Base-by-base conservation (phyloP, 2,888 invertebrate species). In the Sinotaia quadrata region DNA sequence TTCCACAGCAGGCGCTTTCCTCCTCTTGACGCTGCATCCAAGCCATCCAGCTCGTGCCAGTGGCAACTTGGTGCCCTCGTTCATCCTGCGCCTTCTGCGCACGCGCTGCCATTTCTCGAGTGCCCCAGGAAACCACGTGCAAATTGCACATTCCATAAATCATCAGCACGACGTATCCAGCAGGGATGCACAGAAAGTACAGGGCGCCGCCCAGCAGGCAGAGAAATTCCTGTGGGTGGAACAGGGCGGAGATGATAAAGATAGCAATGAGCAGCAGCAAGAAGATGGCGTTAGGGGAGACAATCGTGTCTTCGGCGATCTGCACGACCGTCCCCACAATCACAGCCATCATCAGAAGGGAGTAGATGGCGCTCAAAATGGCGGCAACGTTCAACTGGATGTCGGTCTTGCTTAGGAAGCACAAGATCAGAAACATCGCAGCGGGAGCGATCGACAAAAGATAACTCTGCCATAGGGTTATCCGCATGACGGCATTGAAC, bases 41-140 rank as follows among this genome's bases (percentile, higher is more conserved):
- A 8, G 72, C 71, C 74, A 75, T 73, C 52, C 69, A 65, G 2
- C 70, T 61, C 15, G 68, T 67, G 41, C 62, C 66, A 18, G 56
- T 70, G 18, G 67, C 65, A 8, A 33, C 27, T 36, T 69, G 62
- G 4, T 59, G 60, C 34, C 69, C 69, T 27, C 65, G 65, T 36
- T 67, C 69, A n/a, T 72, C 61, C 62, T 77, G 75, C 2, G 72
- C 71, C 57, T 74, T 74, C 51, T 61, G 71, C 41, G 70, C 72
- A 18, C 63, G 68, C 27, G 73, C 51, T 3, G 74, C 68, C 27
- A 71, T 72, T 67, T 97, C 97, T 69, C 97, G 90, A 0, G 97
- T 97, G 4, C 97, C 97, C 97, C 97, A 97, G 0, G 94, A 93
- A 2, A 97, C 94, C 84, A 95, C 94, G 87, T 97, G 95, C 89